A percentile compares a stretch with the other conserved stretches of the same genome.
phyloP scores from a whole-genome alignment of 2,113 vertebrate genomes.

The Scomber japonicus region DNA sequence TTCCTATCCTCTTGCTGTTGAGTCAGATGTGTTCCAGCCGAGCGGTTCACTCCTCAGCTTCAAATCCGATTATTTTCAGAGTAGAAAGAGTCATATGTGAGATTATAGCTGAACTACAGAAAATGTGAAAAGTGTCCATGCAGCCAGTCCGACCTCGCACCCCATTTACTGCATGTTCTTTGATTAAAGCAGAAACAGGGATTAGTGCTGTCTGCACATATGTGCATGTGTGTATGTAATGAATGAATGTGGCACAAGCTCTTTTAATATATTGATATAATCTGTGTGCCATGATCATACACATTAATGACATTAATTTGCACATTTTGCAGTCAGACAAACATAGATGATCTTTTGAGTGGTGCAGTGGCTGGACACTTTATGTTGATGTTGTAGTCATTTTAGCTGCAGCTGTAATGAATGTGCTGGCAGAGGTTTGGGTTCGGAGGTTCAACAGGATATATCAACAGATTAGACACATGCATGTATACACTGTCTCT shows the following conservation, averaged over 20 bases:
- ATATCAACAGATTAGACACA: neutral
- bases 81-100: constrained; percentile 55
- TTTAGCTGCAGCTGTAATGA: neutral
- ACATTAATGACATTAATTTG: constrained; percentile 44
- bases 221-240: constrained; percentile 44
- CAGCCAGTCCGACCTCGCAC: constrained; percentile 15
- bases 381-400: constrained; percentile 2
- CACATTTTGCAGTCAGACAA: constrained; percentile 2
- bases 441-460: neutral
- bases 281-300: constrained; percentile 10
- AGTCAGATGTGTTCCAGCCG: constrained; percentile 49
- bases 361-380: neutral
- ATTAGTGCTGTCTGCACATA: constrained; percentile 56
- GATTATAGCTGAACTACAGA: constrained; percentile 51
- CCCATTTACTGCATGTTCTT: constrained; percentile 34
- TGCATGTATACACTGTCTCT: neutral
- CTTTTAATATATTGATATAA: constrained; percentile 41
- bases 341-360: neutral
- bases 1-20: constrained; percentile 30
- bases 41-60: constrained; percentile 41
- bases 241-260: neutral
- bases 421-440: neutral
- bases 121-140: constrained; percentile 30
- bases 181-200: constrained; percentile 65
- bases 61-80: constrained; percentile 70